Conservation (phyloP, 2,888 invertebrate genomes). For the Aproaerema taeniolella region DNA sequence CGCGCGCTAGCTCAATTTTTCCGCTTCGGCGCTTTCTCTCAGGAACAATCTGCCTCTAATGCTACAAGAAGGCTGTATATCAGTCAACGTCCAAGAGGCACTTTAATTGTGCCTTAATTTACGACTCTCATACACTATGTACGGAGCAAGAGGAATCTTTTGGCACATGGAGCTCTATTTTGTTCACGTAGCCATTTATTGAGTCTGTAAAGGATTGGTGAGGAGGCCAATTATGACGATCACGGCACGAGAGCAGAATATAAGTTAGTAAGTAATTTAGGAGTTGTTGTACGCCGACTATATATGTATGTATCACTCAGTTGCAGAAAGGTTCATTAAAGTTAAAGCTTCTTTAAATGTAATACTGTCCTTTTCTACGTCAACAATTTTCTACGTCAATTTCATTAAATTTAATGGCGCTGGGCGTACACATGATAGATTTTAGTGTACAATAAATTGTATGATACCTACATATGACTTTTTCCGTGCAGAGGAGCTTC, state of each 20-base stretch:
- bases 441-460: no score
- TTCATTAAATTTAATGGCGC: no score
- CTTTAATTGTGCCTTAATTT: constrained; percentile 67
- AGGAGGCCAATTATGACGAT: constrained; percentile 23
- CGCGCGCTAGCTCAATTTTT: constrained; percentile 45
- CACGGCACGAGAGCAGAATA: neutral
- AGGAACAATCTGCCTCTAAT: constrained; percentile 39
- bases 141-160: constrained; percentile 10
- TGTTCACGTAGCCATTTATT: constrained; percentile 25
- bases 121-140: constrained; percentile 35
- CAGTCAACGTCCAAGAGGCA: constrained; percentile 64
- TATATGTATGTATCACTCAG: no score
- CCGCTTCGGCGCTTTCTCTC: constrained; percentile 33
- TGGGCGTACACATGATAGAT: no score
- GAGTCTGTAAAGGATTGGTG: constrained; percentile 13
- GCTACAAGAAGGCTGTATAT: constrained; percentile 60
- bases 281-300: neutral
- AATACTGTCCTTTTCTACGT: no score
- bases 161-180: constrained; percentile 20
- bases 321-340: no score
- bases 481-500: no score
- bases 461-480: no score
- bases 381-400: no score
- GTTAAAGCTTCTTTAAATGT: no score
- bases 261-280: constrained; percentile 8